phyloP scores from a whole-genome alignment of 2,888 invertebrate genomes.

The Oscheius sp. region DNA sequence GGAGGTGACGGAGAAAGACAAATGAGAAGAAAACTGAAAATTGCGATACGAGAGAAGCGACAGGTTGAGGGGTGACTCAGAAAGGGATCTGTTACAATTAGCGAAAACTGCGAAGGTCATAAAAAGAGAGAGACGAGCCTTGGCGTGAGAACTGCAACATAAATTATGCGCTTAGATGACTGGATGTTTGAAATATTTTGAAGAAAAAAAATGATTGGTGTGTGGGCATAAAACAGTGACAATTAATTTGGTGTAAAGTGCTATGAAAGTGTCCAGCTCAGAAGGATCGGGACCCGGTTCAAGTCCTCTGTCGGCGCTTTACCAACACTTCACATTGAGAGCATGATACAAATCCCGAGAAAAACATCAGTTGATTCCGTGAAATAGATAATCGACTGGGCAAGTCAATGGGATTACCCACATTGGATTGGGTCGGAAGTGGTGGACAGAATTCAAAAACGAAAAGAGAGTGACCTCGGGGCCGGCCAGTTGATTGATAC shows the following conservation, averaged over 20 bases:
- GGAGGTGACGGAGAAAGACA: constrained; percentile 1
- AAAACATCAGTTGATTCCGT: constrained; percentile 16
- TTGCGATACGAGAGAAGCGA: constrained; percentile 15
- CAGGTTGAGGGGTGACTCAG: constrained; percentile 28
- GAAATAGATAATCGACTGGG: not conserved
- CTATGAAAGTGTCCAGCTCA: constrained; percentile 16
- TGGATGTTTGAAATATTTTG: too few species aligned
- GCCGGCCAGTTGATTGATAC: constrained; percentile 28
- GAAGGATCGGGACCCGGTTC: constrained; percentile 29
- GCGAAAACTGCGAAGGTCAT: constrained; percentile 24
- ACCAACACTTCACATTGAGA: constrained; percentile 31
- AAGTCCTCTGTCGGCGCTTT: constrained; percentile 35
- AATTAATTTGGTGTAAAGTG: not conserved
- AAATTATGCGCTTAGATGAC: not conserved
- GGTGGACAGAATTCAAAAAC: not conserved
- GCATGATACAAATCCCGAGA: constrained; percentile 30
- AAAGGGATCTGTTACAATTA: constrained; percentile 20
- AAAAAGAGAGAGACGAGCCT: not conserved
- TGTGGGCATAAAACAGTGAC: not conserved
- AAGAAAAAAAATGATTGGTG: not conserved
- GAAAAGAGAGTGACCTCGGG: constrained; percentile 16
- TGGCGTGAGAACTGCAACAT: constrained; percentile 22
- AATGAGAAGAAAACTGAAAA: constrained; percentile 32
- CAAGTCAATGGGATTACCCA: constrained; percentile 9
- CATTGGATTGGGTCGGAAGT: constrained; percentile 13